A percentile compares a stretch with the other conserved stretches of the same genome.
These are phyloP conservation scores for Pluvianellus socialis DNA, from an alignment of 2,113 vertebrate genomes.

Conservation along the genomic window DNA sequence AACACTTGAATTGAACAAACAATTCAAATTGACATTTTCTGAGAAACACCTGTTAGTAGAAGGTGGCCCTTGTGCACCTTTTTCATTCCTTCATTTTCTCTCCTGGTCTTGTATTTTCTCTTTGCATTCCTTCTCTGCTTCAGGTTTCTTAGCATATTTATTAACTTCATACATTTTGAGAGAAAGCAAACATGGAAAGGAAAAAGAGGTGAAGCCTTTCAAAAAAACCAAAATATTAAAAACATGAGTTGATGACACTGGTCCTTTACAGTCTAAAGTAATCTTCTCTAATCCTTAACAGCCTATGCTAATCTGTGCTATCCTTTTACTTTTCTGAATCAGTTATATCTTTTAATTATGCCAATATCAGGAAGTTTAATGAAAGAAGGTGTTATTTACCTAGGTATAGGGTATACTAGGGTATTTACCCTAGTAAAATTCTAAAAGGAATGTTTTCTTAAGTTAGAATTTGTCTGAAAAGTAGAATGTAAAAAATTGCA, in stretches of 20 bases:
- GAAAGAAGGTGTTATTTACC: neutral
- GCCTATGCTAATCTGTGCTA: neutral
- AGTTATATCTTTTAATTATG: neutral
- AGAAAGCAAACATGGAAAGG: neutral
- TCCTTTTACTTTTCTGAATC: neutral
- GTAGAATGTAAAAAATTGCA: neutral
- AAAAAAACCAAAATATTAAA: neutral
- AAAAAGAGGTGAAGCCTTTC: neutral
- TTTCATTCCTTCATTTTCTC: fast-evolving
- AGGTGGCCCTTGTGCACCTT: fast-evolving
- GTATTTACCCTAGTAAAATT: neutral
- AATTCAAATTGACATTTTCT: neutral
- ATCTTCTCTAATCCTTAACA: neutral
- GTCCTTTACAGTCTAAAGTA: neutral
- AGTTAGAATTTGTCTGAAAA: neutral
- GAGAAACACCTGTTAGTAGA: neutral
- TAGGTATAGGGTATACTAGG: too few species aligned
- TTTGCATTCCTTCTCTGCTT: neutral
- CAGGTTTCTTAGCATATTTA: neutral
- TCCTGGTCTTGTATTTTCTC: neutral
- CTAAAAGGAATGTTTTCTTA: neutral
- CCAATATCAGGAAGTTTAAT: neutral
- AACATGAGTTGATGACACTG: neutral
- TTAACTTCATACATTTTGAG: neutral
- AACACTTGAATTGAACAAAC: neutral